A percentile compares a stretch with the other conserved stretches of the same genome.
phyloP scores from a whole-genome alignment of 2,888 invertebrate species.

The Nephrotoma flavescens region DNA sequence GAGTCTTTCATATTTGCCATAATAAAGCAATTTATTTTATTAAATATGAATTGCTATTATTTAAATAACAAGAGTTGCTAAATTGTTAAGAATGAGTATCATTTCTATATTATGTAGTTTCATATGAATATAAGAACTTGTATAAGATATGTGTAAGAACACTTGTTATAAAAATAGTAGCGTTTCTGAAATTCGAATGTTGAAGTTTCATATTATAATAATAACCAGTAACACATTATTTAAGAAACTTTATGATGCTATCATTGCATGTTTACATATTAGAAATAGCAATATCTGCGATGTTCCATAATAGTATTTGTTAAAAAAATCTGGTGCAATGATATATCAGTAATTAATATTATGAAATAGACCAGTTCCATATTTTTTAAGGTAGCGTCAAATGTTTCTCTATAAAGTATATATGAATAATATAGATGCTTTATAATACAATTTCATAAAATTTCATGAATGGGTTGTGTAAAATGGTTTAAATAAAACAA shows the following conservation, averaged over 20 bases:
- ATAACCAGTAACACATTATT: background rate
- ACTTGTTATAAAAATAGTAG: too few relatives aligned
- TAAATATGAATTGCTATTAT: too few relatives aligned
- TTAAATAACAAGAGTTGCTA: too few relatives aligned
- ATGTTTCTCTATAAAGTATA: background rate
- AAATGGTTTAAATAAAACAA: background rate
- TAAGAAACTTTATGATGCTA: background rate
- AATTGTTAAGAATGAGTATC: too few relatives aligned
- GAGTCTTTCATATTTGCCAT: too few relatives aligned
- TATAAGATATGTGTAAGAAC: too few relatives aligned
- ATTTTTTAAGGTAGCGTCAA: background rate
- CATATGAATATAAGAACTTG: too few relatives aligned
- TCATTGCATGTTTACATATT: background rate
- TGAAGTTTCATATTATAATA: background rate
- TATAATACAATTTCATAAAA: background rate
- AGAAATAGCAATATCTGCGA: background rate
- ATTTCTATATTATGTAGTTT: too few relatives aligned
- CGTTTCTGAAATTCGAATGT: too few relatives aligned
- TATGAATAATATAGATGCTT: background rate
- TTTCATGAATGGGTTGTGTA: too few relatives aligned
- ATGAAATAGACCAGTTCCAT: background rate
- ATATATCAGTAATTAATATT: background rate
- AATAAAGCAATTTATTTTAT: too few relatives aligned
- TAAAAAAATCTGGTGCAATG: background rate
- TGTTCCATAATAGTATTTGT: background rate